Conservation (phyloP, 2,888 invertebrate species). For the Metellina segmentata region DNA sequence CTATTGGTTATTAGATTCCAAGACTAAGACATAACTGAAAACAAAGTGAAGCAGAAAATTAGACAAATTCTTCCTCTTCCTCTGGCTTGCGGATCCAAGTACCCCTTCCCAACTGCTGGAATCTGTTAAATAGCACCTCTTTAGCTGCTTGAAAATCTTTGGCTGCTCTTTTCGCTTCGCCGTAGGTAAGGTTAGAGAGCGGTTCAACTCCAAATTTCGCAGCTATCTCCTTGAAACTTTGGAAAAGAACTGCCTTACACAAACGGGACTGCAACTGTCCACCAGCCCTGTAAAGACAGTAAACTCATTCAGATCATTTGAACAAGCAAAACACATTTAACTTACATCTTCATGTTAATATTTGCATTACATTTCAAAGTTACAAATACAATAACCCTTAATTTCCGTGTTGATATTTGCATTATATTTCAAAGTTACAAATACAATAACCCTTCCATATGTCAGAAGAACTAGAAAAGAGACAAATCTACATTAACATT, state of each 20-base stretch:
- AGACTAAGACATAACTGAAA: slow-evolving; percentile 62
- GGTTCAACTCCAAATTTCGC: slow-evolving; percentile 75
- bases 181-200: slow-evolving; percentile 77
- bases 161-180: slow-evolving; percentile 79
- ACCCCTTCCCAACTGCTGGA: slow-evolving; percentile 80
- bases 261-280: slow-evolving; percentile 75
- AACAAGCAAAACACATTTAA: no score
- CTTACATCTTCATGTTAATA: no score
- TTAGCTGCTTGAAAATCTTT: slow-evolving; percentile 80
- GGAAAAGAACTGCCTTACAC: slow-evolving; percentile 77
- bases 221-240: slow-evolving; percentile 77
- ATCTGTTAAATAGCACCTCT: slow-evolving; percentile 79
- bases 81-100: slow-evolving; percentile 81
- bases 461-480: no score
- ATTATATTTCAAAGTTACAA: no score
- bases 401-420: no score
- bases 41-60: slow-evolving; percentile 61
- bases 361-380: no score
- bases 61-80: slow-evolving; percentile 81
- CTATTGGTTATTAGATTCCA: slow-evolving; percentile 58
- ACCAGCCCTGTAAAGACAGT: slow-evolving; percentile 62
- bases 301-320: background rate
- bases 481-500: no score
- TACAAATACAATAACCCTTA: no score
- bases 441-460: no score